Evolutionary conservation across 2,797 vertebrate species (phyloP).

Genomic region (Anguilla obscura): DNA sequence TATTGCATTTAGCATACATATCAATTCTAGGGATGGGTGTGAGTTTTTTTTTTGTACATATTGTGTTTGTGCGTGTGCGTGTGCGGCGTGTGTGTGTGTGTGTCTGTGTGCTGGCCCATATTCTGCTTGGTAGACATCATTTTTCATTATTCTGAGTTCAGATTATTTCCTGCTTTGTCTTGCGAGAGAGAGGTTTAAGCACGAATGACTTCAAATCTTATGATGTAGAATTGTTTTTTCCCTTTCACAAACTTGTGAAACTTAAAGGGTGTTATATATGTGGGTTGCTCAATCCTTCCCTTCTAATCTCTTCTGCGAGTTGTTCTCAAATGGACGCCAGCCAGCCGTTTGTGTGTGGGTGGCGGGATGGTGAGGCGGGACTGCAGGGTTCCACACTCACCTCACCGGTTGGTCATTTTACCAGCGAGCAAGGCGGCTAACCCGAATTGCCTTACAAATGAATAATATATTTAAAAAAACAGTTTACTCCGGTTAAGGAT

Average conservation of each 20-base stretch:
- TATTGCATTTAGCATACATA: too few relatives aligned
- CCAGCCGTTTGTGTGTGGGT: background rate
- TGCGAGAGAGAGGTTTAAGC: background rate
- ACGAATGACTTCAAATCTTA: background rate
- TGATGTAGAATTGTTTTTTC: background rate
- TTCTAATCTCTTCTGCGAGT: background rate
- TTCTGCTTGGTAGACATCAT: background rate
- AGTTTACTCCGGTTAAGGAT: background rate
- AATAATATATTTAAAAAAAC: background rate
- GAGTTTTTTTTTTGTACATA: too few relatives aligned
- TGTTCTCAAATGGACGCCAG: background rate
- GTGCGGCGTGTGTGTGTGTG: too few relatives aligned
- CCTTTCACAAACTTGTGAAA: background rate
- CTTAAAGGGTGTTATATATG: background rate
- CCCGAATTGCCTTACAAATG: background rate
- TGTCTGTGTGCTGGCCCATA: background rate
- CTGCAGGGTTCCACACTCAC: background rate
- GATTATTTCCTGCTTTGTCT: background rate
- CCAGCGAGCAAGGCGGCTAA: background rate
- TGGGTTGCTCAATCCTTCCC: slow-evolving; percentile 9
- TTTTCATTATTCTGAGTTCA: background rate
- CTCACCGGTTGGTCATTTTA: background rate
- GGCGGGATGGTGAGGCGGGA: background rate
- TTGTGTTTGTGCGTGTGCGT: background rate
- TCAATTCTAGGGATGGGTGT: too few relatives aligned